Evolutionary conservation across 1,140 invertebrate species (phyloP).

Genomic region (Cyclargus thomasi): DNA sequence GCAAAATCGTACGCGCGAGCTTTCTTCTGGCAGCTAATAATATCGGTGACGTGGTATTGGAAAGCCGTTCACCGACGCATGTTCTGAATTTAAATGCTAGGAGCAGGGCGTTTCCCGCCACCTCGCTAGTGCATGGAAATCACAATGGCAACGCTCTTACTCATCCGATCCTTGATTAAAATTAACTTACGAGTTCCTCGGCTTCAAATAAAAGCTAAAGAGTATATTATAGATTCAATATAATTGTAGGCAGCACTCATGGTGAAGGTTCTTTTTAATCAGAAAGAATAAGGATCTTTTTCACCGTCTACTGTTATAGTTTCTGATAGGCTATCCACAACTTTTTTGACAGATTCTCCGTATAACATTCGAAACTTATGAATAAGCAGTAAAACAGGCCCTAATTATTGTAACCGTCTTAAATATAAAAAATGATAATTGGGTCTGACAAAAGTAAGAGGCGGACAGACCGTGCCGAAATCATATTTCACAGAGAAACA

Average conservation of each 20-base stretch:
- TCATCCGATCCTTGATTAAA: conserved; percentile 48
- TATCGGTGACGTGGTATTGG: conserved; percentile 3
- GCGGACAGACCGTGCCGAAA: not conserved
- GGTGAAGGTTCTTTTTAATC: too few species aligned
- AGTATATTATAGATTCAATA: too few species aligned
- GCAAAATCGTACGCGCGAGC: not conserved
- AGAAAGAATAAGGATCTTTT: too few species aligned
- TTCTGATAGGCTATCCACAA: too few species aligned
- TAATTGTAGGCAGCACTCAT: too few species aligned
- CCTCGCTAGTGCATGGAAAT: conserved; percentile 18
- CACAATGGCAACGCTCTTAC: conserved; percentile 29
- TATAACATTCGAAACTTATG: too few species aligned
- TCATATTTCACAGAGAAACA: not conserved
- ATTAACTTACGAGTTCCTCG: conserved; percentile 37
- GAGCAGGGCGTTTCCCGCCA: conserved; percentile 40
- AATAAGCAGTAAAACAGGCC: too few species aligned
- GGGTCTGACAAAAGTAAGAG: not conserved
- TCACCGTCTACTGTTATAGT: too few species aligned
- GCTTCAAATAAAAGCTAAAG: conserved; percentile 23
- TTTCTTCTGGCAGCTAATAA: not conserved
- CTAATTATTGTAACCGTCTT: too few species aligned
- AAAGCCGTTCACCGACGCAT: conserved; percentile 11
- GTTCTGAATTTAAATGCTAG: conserved; percentile 39
- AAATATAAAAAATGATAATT: not conserved
- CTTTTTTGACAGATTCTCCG: too few species aligned